A percentile compares a stretch with the other conserved stretches of the same genome.
phyloP scores from a whole-genome alignment of 37 sponge, comb jelly and placozoan species.

The Haliclona indistincta region DNA sequence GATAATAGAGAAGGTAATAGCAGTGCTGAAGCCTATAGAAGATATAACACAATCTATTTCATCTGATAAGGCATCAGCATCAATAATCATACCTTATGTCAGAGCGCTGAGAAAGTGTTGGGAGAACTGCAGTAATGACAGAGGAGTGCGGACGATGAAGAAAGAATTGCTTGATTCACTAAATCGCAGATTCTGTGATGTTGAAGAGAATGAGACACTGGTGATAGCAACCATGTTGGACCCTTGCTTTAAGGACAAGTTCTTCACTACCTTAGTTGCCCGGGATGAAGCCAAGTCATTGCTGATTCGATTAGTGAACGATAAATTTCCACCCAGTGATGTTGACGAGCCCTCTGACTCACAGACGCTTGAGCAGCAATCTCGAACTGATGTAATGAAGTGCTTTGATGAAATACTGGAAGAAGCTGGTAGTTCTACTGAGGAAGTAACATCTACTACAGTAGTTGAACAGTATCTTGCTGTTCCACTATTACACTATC shows the following conservation, averaged over 20 bases:
- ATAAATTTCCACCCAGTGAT: no score
- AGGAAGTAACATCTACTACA: background rate
- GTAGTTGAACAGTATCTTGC: slow-evolving; percentile 11
- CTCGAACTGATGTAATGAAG: slow-evolving; percentile 1
- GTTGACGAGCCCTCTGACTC: background rate
- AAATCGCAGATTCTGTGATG: slow-evolving; percentile 9
- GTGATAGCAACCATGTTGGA: slow-evolving; percentile 7
- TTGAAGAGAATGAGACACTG: slow-evolving; percentile 3
- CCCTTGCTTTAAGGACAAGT: slow-evolving; percentile 36
- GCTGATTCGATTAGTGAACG: no score
- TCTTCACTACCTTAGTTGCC: background rate
- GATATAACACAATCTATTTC: slow-evolving; percentile 25
- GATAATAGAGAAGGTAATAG: background rate
- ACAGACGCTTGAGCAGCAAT: background rate
- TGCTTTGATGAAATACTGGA: slow-evolving; percentile 19
- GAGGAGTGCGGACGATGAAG: slow-evolving; percentile 24
- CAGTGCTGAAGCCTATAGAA: slow-evolving; percentile 3
- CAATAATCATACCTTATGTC: background rate
- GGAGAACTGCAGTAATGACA: background rate
- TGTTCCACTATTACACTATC: slow-evolving; percentile 8
- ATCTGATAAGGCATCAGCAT: background rate
- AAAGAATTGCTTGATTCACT: background rate
- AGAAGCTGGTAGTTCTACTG: background rate
- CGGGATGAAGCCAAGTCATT: slow-evolving; percentile 1
- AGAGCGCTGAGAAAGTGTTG: slow-evolving; percentile 15